Evolutionary conservation across 2,113 vertebrate species (phyloP).

Genomic region (Phalacrocorax brasilianus): DNA sequence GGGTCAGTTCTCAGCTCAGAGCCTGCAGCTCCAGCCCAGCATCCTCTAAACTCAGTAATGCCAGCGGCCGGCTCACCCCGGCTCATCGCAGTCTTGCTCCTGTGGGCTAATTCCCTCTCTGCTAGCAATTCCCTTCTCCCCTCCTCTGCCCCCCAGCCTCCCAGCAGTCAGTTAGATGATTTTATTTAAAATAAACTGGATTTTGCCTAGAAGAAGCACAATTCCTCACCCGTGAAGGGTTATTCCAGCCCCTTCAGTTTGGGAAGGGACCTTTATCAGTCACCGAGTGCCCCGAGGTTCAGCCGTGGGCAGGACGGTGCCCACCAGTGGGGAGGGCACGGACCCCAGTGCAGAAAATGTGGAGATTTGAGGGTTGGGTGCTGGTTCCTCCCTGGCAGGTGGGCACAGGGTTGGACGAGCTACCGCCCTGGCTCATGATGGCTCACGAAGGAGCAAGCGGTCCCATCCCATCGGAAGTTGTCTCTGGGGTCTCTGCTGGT

Average conservation of each 20-base stretch:
- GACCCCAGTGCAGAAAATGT: background rate
- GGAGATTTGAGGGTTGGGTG: background rate
- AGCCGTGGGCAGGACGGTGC: background rate
- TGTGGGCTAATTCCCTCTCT: background rate
- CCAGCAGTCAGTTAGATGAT: background rate
- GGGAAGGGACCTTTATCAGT: background rate
- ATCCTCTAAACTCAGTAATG: background rate
- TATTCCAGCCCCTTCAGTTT: background rate
- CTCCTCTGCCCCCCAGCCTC: background rate
- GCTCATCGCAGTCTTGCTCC: background rate
- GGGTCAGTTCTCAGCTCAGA: background rate
- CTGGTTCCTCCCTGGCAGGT: accelerated
- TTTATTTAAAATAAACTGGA: background rate
- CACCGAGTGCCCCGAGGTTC: accelerated
- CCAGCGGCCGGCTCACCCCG: accelerated
- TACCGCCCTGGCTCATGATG: background rate
- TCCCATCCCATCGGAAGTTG: background rate
- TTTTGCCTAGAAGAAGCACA: background rate
- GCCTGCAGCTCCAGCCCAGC: background rate
- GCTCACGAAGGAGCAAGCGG: background rate
- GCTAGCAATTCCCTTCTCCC: background rate
- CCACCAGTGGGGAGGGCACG: accelerated
- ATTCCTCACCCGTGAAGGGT: background rate
- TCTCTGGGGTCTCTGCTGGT: background rate
- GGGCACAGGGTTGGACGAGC: accelerated